Evolutionary conservation across 2,888 invertebrate genomes (phyloP).

Genomic region (Ennomos quercinarius): DNA sequence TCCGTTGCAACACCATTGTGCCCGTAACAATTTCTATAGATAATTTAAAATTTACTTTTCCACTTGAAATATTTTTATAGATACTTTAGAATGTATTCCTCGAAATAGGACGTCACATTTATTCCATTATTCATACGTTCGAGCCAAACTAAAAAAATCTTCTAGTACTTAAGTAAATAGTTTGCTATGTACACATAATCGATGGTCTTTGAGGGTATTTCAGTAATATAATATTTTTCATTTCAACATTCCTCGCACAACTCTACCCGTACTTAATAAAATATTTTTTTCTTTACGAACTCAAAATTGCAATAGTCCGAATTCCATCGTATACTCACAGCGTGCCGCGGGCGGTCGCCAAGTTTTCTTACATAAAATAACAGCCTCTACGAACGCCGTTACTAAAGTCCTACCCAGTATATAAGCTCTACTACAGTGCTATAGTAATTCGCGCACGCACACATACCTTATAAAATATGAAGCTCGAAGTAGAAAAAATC

Average conservation of each 20-base stretch:
- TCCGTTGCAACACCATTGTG: too few species aligned
- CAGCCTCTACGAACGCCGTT: conserved; percentile 24
- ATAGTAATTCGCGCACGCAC: conserved; percentile 1
- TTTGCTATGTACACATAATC: too few species aligned
- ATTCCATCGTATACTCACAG: conserved; percentile 48
- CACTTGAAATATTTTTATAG: too few species aligned
- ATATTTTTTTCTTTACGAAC: conserved; percentile 40
- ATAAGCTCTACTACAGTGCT: conserved; percentile 4
- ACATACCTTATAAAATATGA: too few species aligned
- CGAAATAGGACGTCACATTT: too few species aligned
- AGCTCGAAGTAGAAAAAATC: background rate
- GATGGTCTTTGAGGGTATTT: conserved; percentile 17
- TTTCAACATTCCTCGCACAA: conserved; percentile 40
- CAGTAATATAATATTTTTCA: conserved; percentile 32
- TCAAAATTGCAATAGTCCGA: conserved; percentile 56
- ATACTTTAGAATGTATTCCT: too few species aligned
- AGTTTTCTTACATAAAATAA: conserved; percentile 60
- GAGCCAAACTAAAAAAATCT: too few species aligned
- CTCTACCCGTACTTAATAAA: conserved; percentile 40
- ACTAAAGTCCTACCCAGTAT: conserved; percentile 5
- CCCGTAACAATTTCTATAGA: too few species aligned
- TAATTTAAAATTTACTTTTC: too few species aligned
- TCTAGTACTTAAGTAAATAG: too few species aligned
- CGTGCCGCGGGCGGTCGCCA: conserved; percentile 59
- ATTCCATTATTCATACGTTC: too few species aligned